These are phyloP conservation scores for Sipha maydis DNA, from an alignment of 2,888 invertebrate genomes.

Conservation along the genomic window DNA sequence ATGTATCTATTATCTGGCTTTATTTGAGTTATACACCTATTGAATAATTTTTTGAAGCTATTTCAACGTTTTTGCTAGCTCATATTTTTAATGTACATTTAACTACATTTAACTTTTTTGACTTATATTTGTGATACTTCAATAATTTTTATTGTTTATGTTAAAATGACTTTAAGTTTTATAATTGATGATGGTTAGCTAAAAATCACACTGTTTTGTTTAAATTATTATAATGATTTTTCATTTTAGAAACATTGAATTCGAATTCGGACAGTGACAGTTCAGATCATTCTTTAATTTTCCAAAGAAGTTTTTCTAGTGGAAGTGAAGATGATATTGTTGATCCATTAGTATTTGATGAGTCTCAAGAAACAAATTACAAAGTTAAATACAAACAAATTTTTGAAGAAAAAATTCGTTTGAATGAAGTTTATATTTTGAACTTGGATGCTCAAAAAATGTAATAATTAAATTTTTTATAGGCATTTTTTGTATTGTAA, in stretches of 20 bases:
- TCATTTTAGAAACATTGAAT: constrained; percentile 4
- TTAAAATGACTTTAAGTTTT: constrained; percentile 31
- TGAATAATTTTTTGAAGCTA: no score
- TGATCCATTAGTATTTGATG: constrained; percentile 31
- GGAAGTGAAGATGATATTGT: background rate
- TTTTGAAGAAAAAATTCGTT: constrained; percentile 71
- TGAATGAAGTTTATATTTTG: constrained; percentile 73
- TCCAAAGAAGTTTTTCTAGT: background rate
- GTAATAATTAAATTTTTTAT: constrained; percentile 2
- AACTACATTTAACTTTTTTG: no score
- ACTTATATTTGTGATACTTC: background rate
- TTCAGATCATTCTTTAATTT: background rate
- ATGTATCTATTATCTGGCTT: no score
- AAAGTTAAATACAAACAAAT: constrained; percentile 58
- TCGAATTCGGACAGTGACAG: constrained; percentile 9
- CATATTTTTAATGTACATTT: no score
- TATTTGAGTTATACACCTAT: no score
- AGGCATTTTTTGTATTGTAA: background rate
- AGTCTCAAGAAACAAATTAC: constrained; percentile 37
- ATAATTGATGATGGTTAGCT: constrained; percentile 16
- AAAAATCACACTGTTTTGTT: background rate
- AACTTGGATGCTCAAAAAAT: constrained; percentile 70
- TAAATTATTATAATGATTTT: background rate
- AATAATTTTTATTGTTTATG: background rate
- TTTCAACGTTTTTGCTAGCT: no score